Base-by-base conservation (phyloP, 2,888 invertebrate genomes). In the Drosophila multiciliata region DNA sequence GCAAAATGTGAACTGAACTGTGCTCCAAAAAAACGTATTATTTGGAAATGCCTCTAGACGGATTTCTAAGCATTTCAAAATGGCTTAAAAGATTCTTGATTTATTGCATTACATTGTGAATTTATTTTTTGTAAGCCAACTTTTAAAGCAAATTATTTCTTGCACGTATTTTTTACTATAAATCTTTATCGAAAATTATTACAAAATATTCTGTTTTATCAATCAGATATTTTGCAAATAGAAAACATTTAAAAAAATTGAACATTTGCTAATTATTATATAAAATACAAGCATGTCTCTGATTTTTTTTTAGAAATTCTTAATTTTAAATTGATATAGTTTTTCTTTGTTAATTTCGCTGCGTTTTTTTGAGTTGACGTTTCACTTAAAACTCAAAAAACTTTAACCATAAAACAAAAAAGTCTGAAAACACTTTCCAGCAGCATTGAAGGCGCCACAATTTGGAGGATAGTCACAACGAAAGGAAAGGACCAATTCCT, bases 391-490 rank as follows among this genome's bases (percentile, higher is more conserved):
- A 78, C 82, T 87, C 73, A 71, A 78, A 71, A 78, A 79, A 78
- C 86, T 83, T 87, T 72, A 83, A 69, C 67, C 82, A 87, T 88
- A 82, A 88, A 83, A 85, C 73, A 85, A 85, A 76, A 76, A 74
- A 82, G 75, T 86, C 75, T 50, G 67, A 71, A 83, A 83, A 82
- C 85, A 78, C 84, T 87, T 80, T 58, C 35, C 53, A 45, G 48
- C 48, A 50, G 58, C 48, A 63, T 80, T 69, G 60, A 54, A 78
- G 76, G 80, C 80, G 72, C 77, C 80, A 70, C 70, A 74, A 72
- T 64, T 80, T 78, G 61, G 66, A 70, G 82, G 72, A 78, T 66
- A 62, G 68, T 83, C 45, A 58, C 64, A 38, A 52, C 50, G 55
- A n/a, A n/a, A 52, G 45, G 55, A 75, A 64, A 68, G 69, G 67